Evolutionary conservation across 2,888 invertebrate genomes (phyloP).

Genomic region (Schizaphis graminum): DNA sequence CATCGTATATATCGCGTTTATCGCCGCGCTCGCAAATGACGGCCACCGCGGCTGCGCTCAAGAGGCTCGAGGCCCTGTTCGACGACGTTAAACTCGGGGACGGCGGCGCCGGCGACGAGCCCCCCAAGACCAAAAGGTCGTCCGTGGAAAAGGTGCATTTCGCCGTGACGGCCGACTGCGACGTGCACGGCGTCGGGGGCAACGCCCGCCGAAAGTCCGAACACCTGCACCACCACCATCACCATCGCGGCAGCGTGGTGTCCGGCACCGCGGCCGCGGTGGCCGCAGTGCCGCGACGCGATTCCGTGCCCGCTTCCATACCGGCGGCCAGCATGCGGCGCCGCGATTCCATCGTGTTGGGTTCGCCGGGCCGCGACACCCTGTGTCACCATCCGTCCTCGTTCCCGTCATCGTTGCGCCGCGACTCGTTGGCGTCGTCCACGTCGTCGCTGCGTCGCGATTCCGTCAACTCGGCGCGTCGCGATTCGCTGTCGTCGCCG

Average conservation of each 20-base stretch:
- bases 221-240: slow-evolving; percentile 41
- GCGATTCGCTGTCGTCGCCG: slow-evolving; percentile 54
- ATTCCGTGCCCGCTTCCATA: slow-evolving; percentile 69
- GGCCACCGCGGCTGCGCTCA: slow-evolving; percentile 76
- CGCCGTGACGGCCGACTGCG: slow-evolving; percentile 76
- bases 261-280: slow-evolving; percentile 52
- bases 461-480: slow-evolving; percentile 67
- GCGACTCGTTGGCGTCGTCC: slow-evolving; percentile 74
- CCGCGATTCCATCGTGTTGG: slow-evolving; percentile 73
- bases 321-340: slow-evolving; percentile 72
- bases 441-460: slow-evolving; percentile 70
- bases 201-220: slow-evolving; percentile 69
- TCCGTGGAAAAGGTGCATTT: slow-evolving; percentile 68
- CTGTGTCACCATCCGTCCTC: slow-evolving; percentile 76
- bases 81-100: slow-evolving; percentile 76
- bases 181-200: slow-evolving; percentile 76
- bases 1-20: background rate
- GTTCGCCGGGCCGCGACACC: slow-evolving; percentile 66
- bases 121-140: slow-evolving; percentile 66
- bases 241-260: slow-evolving; percentile 41
- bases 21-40: slow-evolving; percentile 62
- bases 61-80: slow-evolving; percentile 82
- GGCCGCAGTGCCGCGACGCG: slow-evolving; percentile 68
- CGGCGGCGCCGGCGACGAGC: slow-evolving; percentile 69
- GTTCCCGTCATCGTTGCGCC: slow-evolving; percentile 79